Conservation (phyloP, 2,888 invertebrate species). For the Peribatodes rhomboidaria region DNA sequence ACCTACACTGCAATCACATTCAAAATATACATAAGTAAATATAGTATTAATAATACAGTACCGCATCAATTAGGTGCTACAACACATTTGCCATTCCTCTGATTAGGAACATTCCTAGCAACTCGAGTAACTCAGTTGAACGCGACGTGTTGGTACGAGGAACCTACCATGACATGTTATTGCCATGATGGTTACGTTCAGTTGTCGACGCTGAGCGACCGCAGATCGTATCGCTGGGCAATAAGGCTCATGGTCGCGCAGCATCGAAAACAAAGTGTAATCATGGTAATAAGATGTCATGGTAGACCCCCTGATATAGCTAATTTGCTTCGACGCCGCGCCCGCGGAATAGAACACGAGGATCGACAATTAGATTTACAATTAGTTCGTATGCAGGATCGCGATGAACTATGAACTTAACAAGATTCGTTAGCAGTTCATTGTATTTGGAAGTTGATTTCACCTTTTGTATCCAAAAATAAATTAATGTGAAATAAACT, state of each 20-base stretch:
- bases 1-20: neutral
- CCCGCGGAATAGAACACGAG: neutral
- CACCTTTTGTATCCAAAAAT: too few species aligned
- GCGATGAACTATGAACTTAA: neutral
- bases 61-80: constrained; percentile 3
- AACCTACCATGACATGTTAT: too few species aligned
- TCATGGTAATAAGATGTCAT: too few species aligned
- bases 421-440: neutral
- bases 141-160: neutral
- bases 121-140: neutral
- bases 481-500: too few species aligned
- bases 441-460: neutral
- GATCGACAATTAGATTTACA: constrained; percentile 15
- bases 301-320: too few species aligned
- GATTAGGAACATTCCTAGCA: neutral
- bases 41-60: constrained; percentile 4
- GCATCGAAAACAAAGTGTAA: too few species aligned
- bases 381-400: constrained; percentile 1
- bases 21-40: too few species aligned
- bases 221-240: too few species aligned
- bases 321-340: constrained; percentile 2
- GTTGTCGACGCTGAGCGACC: too few species aligned
- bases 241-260: too few species aligned
- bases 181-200: too few species aligned
- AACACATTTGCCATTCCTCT: constrained; percentile 14